Evolutionary conservation across 1,140 invertebrate genomes (phyloP).

Genomic region (Sipha flava): DNA sequence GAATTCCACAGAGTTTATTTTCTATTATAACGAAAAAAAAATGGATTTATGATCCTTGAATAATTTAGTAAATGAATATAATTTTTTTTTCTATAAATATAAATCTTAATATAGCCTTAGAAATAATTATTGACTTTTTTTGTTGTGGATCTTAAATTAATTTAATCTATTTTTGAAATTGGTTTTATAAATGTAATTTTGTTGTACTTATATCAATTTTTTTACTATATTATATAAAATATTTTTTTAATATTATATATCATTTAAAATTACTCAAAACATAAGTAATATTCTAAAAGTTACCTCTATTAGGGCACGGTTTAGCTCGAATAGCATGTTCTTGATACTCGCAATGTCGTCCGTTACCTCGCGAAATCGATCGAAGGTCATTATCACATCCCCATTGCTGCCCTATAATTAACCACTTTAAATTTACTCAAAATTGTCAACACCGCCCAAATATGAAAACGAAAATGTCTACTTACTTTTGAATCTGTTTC

Average conservation of each 20-base stretch:
- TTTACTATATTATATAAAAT: background rate
- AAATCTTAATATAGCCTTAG: background rate
- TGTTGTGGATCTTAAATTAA: background rate
- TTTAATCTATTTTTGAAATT: background rate
- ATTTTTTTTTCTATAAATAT: background rate
- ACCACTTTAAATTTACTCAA: conserved; percentile 24
- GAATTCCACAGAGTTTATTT: background rate
- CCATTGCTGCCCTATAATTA: conserved; percentile 12
- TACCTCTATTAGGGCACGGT: conserved; percentile 22
- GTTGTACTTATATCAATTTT: background rate
- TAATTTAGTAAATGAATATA: conserved; percentile 1
- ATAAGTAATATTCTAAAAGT: background rate
- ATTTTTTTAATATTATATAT: background rate
- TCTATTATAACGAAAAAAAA: background rate
- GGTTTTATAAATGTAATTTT: background rate
- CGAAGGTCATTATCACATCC: conserved; percentile 18
- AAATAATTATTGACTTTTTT: background rate
- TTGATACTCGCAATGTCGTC: conserved; percentile 24
- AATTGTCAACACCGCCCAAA: background rate
- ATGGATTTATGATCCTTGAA: conserved; percentile 1
- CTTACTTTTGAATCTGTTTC: conserved; percentile 14
- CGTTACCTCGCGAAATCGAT: conserved; percentile 23
- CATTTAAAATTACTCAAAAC: background rate
- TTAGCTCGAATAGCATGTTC: conserved; percentile 19
- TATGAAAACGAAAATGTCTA: background rate